These are phyloP conservation scores for Nothura maculosa DNA, from an alignment of 2,797 vertebrate species.

Conservation along the genomic window DNA sequence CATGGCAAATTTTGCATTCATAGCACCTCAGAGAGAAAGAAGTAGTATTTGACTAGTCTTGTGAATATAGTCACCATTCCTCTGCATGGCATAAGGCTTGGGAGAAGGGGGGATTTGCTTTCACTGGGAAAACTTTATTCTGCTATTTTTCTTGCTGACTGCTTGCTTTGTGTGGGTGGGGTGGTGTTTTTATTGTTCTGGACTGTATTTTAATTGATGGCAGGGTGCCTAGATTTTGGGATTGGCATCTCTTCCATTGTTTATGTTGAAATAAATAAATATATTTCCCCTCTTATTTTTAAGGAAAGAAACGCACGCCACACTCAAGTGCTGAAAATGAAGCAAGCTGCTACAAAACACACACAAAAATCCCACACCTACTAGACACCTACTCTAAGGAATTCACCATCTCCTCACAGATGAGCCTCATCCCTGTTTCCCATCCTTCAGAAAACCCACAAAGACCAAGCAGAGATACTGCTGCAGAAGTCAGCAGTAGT, in stretches of 20 bases:
- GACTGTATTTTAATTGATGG: slow-evolving; percentile 66
- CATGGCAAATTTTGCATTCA: not conserved
- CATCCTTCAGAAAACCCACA: not conserved
- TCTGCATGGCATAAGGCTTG: not conserved
- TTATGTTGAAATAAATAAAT: slow-evolving; percentile 58
- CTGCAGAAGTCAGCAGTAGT: not conserved
- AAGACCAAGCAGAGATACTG: not conserved
- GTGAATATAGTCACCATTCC: not conserved
- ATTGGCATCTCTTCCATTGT: slow-evolving; percentile 55
- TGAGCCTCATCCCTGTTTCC: not conserved
- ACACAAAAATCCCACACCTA: not conserved
- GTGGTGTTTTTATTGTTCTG: slow-evolving; percentile 66
- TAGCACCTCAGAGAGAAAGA: not conserved
- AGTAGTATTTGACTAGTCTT: not conserved
- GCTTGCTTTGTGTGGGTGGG: slow-evolving; percentile 62
- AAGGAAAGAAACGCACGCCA: not conserved
- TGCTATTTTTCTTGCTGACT: slow-evolving; percentile 58
- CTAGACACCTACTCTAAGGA: not conserved
- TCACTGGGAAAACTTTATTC: slow-evolving; percentile 43
- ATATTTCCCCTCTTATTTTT: not conserved
- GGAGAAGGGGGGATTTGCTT: not conserved
- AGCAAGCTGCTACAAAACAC: not conserved
- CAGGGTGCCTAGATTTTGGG: slow-evolving; percentile 53
- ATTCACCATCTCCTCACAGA: not conserved
- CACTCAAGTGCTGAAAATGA: not conserved